phyloP scores from a whole-genome alignment of 2,888 invertebrate genomes.

The Papilio protenor region DNA sequence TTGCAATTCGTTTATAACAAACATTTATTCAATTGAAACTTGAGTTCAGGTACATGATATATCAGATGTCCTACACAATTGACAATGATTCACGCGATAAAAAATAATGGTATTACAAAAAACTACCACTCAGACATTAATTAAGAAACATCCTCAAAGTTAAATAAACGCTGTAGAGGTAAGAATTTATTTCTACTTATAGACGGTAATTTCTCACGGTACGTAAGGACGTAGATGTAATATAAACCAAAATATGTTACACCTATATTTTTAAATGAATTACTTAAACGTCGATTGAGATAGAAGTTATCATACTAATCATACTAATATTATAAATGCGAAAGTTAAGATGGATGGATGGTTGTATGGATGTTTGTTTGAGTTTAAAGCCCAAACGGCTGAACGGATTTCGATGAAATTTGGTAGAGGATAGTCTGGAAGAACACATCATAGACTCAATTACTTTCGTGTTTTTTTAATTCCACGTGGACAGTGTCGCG shows the following conservation, averaged over 20 bases:
- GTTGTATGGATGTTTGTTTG: too few relatives aligned
- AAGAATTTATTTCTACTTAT: constrained; percentile 17
- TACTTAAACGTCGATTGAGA: neutral
- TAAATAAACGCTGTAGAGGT: constrained; percentile 9
- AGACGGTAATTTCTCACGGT: neutral
- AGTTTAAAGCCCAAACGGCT: too few relatives aligned
- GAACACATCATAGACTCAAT: too few relatives aligned
- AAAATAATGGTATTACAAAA: neutral
- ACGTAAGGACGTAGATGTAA: neutral
- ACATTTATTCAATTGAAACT: neutral
- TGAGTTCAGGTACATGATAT: neutral
- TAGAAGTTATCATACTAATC: neutral
- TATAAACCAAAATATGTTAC: neutral
- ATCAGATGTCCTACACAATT: constrained; percentile 5
- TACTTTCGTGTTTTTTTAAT: too few relatives aligned
- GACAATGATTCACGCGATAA: neutral
- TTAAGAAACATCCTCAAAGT: constrained; percentile 5
- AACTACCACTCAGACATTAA: constrained; percentile 10
- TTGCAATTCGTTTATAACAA: neutral
- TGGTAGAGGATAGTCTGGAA: too few relatives aligned
- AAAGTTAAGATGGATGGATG: too few relatives aligned
- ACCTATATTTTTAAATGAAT: neutral
- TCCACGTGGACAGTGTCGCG: too few relatives aligned
- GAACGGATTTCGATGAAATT: too few relatives aligned
- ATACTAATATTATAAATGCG: too few relatives aligned